Conservation (phyloP, 2,113 vertebrate species). For the Oreochromis tanganicae region DNA sequence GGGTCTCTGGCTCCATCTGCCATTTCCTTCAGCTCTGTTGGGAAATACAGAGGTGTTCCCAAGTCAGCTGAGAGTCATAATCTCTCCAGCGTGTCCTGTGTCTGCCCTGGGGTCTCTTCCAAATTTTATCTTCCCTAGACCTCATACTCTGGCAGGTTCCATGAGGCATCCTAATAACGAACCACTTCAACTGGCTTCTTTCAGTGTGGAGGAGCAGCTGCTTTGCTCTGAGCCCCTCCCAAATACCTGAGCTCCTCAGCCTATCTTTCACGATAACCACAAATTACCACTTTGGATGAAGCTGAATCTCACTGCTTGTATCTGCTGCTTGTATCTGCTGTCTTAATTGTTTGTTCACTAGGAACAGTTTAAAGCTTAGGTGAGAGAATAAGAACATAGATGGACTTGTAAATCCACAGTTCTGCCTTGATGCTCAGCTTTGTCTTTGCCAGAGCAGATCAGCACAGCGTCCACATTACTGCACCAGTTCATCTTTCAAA, state of each 20-base stretch:
- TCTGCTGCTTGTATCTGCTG: not conserved
- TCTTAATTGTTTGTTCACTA: not conserved
- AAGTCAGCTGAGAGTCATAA: not conserved
- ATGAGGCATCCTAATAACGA: not conserved
- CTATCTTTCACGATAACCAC: not conserved
- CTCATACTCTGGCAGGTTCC: not conserved
- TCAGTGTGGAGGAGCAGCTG: not conserved
- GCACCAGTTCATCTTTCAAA: not conserved
- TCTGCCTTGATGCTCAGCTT: not conserved
- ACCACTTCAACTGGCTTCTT: not conserved
- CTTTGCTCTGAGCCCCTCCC: not conserved
- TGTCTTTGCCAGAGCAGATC: not conserved
- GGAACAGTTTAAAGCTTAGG: rapidly evolving
- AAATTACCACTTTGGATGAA: not conserved
- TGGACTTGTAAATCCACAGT: not conserved
- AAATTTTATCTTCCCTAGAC: not conserved
- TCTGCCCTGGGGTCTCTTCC: not conserved
- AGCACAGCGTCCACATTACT: not conserved
- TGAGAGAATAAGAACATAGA: not conserved
- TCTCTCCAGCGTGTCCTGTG: not conserved
- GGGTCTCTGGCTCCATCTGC: not conserved
- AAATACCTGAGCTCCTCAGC: rapidly evolving
- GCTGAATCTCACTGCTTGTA: not conserved
- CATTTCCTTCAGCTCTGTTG: not conserved
- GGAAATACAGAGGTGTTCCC: not conserved